Evolutionary conservation across 1,140 invertebrate genomes (phyloP).

Genomic region (Drosophila virilis): DNA sequence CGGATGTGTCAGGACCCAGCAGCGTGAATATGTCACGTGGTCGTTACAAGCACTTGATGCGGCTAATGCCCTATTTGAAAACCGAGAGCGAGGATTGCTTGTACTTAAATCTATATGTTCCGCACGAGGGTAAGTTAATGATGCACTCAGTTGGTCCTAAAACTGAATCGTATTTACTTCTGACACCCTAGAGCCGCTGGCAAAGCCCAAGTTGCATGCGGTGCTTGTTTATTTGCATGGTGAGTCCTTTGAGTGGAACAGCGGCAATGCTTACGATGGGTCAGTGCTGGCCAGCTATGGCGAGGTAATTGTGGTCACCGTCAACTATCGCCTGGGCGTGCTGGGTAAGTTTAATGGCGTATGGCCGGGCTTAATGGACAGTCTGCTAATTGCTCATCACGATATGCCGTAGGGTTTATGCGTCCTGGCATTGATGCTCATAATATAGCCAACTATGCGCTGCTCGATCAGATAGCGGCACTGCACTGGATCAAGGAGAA

Average conservation of each 20-base stretch:
- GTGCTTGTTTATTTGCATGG: slow-evolving; percentile 96
- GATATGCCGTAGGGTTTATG: slow-evolving; percentile 89
- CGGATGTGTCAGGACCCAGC: slow-evolving; percentile 84
- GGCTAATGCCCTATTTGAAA: slow-evolving; percentile 89
- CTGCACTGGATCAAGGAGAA: slow-evolving; percentile 95
- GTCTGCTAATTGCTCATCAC: slow-evolving; percentile 15
- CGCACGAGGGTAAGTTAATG: slow-evolving; percentile 87
- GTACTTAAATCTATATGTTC: slow-evolving; percentile 97
- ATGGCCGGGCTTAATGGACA: slow-evolving; percentile 5
- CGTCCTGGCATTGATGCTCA: slow-evolving; percentile 89
- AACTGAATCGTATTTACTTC: neutral
- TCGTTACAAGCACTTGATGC: slow-evolving; percentile 88
- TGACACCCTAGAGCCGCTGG: slow-evolving; percentile 18
- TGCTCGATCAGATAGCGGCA: slow-evolving; percentile 94
- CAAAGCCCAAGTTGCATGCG: slow-evolving; percentile 85
- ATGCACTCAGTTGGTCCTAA: neutral
- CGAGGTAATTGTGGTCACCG: slow-evolving; percentile 95
- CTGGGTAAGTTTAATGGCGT: slow-evolving; percentile 87
- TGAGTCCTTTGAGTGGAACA: slow-evolving; percentile 96
- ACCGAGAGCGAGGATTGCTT: slow-evolving; percentile 96
- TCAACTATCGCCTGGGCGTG: slow-evolving; percentile 96
- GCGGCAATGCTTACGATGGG: slow-evolving; percentile 96
- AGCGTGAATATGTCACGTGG: slow-evolving; percentile 85
- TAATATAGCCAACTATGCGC: slow-evolving; percentile 92
- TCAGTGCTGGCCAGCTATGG: slow-evolving; percentile 94